Evolutionary conservation across 2,888 invertebrate species (phyloP).

Genomic region (Syritta pipiens): DNA sequence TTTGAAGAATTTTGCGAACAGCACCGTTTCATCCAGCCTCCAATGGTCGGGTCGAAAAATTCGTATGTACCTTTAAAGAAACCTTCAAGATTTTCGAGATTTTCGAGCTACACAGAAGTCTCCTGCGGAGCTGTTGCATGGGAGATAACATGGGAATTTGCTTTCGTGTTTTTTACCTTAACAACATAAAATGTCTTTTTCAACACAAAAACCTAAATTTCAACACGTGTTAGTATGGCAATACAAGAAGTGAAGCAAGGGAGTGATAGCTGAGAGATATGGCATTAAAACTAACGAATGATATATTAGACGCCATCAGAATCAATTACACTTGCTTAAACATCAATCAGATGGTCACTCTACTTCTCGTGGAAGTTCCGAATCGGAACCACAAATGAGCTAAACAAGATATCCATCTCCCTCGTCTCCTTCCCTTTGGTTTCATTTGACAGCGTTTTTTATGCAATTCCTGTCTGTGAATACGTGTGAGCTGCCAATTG

Average conservation of each 20-base stretch:
- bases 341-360: not conserved
- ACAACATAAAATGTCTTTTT: slow-evolving; percentile 14
- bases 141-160: not conserved
- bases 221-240: not conserved
- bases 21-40: slow-evolving; percentile 67
- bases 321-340: not conserved
- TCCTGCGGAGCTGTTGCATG: not conserved
- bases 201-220: slow-evolving; percentile 20
- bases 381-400: not conserved
- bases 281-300: slow-evolving; percentile 3
- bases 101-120: not conserved
- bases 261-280: not conserved
- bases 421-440: too few relatives aligned
- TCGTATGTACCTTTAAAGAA: slow-evolving; percentile 31
- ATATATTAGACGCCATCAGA: slow-evolving; percentile 8
- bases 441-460: too few relatives aligned
- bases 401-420: too few relatives aligned
- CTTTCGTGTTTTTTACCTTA: not conserved
- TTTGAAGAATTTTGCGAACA: slow-evolving; percentile 69
- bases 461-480: too few relatives aligned
- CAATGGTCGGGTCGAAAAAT: too few relatives aligned
- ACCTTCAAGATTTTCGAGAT: slow-evolving; percentile 18
- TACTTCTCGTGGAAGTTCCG: slow-evolving; percentile 5
- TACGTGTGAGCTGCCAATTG: too few relatives aligned
- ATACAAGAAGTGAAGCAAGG: not conserved